Base-by-base conservation (phyloP, 30 jellyfish, hydroid and myxozoan genomes). In the Rhopilema esculentum region DNA sequence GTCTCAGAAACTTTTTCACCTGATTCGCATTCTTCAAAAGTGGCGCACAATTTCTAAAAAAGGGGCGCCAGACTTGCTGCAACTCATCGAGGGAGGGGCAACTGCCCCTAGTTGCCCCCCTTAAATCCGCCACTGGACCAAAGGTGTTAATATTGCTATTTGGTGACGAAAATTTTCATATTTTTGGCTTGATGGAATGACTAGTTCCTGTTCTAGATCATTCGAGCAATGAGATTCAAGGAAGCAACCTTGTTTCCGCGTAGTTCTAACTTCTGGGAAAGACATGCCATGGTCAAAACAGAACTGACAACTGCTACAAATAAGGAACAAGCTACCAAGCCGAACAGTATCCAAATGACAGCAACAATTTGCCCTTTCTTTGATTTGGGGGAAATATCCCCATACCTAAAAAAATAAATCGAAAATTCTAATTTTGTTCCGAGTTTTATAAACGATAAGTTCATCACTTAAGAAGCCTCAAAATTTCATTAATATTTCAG, bases 221-320 rank as follows among this genome's bases (percentile, higher is more conserved):
- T n/a, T n/a, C n/a, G n/a, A n/a, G 57, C 57, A 6, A 40, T 2
- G 12, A 12, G 57, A 12, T 40, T 40, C 1, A 27, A 27, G 27
- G 27, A 70, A 27, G 27, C 27, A 65, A 85, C 98, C 96, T 80
- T 77, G 76, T 65, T 30, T 16, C 96, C 98, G 32, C 91, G 69
- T 15, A 91, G 63, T 16, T 51, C 85, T 6, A 83, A 4, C 75
- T 68, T 30, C 27, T 78, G 91, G 1, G 91, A 83, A 16, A 91
- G 79, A 57, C 98, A 91, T 6, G 86, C 72, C 49, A 78, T 29
- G 8, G 94, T 86, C 1, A 91, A 93, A 67, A 86, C 80, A 12
- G 98, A 85, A 62, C 97, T 91, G 57, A 91, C 98, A 23, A 79
- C 70, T 15, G 96, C 98, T 64, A 95, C 91, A 66, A 83, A 91